Evolutionary conservation across 2,888 invertebrate species (phyloP), one percentile per base, ranked within the genome.

Genomic region (Troides helena): DNA sequence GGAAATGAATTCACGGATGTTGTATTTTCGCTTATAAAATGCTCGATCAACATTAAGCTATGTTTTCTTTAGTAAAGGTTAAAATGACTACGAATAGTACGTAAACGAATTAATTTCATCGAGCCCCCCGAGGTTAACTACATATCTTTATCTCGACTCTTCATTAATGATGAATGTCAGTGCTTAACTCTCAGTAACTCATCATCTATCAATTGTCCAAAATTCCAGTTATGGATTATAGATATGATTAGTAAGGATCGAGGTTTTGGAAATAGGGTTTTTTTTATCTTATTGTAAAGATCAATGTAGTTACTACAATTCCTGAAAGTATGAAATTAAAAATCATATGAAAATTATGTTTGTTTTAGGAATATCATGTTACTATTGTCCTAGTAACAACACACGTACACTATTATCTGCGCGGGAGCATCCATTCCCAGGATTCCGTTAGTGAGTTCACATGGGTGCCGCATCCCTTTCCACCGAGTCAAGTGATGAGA

Each of bases 401-500:
- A 72, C 72, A 75, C 74, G 75, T 76, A 72, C 71, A 71, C 74
- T 74, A 79, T 81, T 85, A 82, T 86, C 81, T 85, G 79, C 79
- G 84, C 80, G 78, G 80, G 83, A 81, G 85, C 85, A 84, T 81
- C 80, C 78, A 78, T 83, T 85, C 87, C 83, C 86, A 85, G 84
- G 87, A 85, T 85, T 82, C 88, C 87, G 89, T 88, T 86, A 84
- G 82, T 76, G 74, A 65, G 84, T 90, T 89, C 89, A 84, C 90
- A 90, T 85, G 87, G 82, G 82, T 79, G 81, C 77, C 82, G 85
- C 90, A 91, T 90, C 92, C 92, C 91, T 91, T 90, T 89, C 85
- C 85, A 81, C 79, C 82, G 89, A 89, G 91, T 90, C 92, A 91
- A 91, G 92, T 91, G 92, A 90, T 86, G 88, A 81, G 84, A 80